Evolutionary conservation across 2,888 invertebrate species (phyloP), one percentile per base, ranked within the genome.

Genomic region (Cephus pygmeus): DNA sequence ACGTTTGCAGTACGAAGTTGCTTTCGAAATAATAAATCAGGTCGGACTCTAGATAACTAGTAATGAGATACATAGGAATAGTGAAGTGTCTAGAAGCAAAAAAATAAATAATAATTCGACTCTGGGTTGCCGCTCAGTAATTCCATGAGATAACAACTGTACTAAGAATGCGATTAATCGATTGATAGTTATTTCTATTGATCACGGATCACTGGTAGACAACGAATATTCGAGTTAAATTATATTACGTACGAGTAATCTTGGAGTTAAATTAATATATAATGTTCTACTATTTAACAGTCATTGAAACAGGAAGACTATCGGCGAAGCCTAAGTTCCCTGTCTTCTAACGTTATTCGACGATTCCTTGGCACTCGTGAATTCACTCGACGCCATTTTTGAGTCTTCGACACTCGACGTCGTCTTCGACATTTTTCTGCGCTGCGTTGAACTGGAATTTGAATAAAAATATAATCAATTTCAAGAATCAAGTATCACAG

Each of bases 271-370:
- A 71, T 71, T 71, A 71, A 30, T 71, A 9, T 33, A 23, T 33
- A 71, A 33, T 30, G 4, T 9, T 33, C 30, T 71, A 71, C 33
- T 11, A 71, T 33, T 71, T 71, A 71, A 71, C 71, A 33, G 71
- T 71, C 33, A 71, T 31, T 71, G 12, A 71, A 15, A 33, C 71
- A 71, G 11, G 31, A 71, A 71, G 15, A 30, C 12, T 23, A 71
- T 71, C 11, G 23, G n/a, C 12, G 15, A 33, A 69, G 36, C 69
- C 15, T 71, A 77, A 12, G 75, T 77, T 15, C 34, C 74, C n/a
- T 81, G 73, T 79, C 71, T 80, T 77, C 80, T 77, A 15, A 77
- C 79, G 80, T 82, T 84, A 74, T 79, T 85, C n/a, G 88, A 88
- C 75, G 87, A 76, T 84, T 88, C 87, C 33, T 81, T 81, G 69